Conservation (phyloP, 2,113 vertebrate genomes). For the Psilopogon haemacephalus region DNA sequence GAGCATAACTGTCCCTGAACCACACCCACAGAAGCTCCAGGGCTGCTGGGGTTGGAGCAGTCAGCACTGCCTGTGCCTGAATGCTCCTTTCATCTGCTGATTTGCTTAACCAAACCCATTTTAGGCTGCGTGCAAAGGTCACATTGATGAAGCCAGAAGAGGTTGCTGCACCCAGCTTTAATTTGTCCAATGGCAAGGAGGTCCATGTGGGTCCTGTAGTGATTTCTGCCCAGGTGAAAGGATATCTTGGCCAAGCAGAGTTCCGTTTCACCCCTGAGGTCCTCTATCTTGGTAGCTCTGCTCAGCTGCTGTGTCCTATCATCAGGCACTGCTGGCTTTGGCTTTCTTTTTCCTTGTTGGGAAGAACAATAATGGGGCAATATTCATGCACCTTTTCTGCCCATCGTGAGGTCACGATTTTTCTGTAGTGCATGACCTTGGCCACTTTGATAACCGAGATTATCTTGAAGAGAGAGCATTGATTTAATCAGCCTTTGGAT, state of each 20-base stretch:
- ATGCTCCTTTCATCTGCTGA: not conserved
- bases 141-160: not conserved
- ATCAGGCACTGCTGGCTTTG: not conserved
- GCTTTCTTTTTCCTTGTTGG: not conserved
- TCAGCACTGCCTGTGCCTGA: not conserved
- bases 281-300: not conserved
- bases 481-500: not conserved
- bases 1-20: not conserved
- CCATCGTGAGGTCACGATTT: not conserved
- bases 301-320: accelerated
- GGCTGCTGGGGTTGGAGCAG: not conserved
- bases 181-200: not conserved
- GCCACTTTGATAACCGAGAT: not conserved
- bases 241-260: not conserved
- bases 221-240: not conserved
- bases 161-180: not conserved
- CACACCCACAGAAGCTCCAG: accelerated
- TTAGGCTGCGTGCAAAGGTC: not conserved
- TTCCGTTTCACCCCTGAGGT: not conserved
- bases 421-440: not conserved
- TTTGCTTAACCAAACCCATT: not conserved
- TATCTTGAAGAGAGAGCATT: not conserved
- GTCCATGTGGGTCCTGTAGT: not conserved
- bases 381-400: not conserved
- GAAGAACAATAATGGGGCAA: not conserved